phyloP scores from a whole-genome alignment of 2,888 invertebrate genomes.

The Zygothrica quintamaculata region DNA sequence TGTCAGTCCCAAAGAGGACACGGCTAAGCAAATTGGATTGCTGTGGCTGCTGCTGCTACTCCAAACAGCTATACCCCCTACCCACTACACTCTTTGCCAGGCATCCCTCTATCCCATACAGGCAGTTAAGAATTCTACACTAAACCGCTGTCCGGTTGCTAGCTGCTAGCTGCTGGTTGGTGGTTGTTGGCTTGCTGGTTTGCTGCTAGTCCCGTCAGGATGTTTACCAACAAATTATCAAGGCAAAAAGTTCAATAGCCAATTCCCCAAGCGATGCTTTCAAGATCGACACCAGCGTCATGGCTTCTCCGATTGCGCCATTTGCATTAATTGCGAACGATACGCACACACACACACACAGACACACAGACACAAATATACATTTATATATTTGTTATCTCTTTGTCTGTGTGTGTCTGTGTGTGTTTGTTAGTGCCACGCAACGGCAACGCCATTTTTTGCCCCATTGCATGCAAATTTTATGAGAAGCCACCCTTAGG shows the following conservation, averaged over 20 bases:
- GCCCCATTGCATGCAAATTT: constrained; percentile 25
- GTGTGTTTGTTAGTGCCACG: background rate
- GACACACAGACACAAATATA: constrained; percentile 2
- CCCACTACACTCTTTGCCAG: background rate
- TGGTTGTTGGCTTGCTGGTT: no score
- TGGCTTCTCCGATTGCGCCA: constrained; percentile 38
- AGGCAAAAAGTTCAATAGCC: constrained; percentile 62
- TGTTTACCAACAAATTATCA: constrained; percentile 52
- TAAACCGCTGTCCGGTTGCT: constrained; percentile 5
- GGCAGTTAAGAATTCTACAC: background rate
- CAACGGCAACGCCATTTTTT: constrained; percentile 14
- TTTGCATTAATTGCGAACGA: constrained; percentile 58
- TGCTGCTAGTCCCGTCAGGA: constrained; percentile 8
- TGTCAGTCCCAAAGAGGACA: constrained; percentile 21
- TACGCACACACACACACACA: background rate
- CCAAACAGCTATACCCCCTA: background rate
- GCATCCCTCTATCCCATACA: constrained; percentile 10
- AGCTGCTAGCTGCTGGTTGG: no score
- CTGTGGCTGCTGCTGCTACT: constrained; percentile 9
- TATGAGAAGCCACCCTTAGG: constrained; percentile 16
- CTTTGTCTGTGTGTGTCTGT: background rate
- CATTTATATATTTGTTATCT: background rate
- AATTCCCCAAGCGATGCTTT: constrained; percentile 47
- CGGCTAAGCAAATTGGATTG: constrained; percentile 56
- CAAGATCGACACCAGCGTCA: constrained; percentile 43